Evolutionary conservation across 2,113 vertebrate genomes (phyloP).

Genomic region (Hyaena hyaena): DNA sequence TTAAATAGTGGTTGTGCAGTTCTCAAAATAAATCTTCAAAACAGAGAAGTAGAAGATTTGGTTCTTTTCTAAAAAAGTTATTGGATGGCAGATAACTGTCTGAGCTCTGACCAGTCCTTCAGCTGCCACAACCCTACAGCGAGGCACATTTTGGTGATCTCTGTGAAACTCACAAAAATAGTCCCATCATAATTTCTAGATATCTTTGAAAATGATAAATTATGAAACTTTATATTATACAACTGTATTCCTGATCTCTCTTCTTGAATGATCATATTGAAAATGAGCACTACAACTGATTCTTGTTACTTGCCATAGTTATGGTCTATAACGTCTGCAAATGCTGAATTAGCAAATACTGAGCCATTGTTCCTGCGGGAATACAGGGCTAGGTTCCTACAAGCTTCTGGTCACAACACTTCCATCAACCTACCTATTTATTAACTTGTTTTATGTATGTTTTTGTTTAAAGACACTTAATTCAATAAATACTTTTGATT

Average conservation of each 20-base stretch:
- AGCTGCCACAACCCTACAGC: not conserved
- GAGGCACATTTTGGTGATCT: not conserved
- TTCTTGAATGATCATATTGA: not conserved
- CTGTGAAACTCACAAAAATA: not conserved
- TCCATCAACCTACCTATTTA: not conserved
- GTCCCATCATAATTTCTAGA: not conserved
- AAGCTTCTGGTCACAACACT: not conserved
- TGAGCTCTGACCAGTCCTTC: not conserved
- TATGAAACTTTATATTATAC: not conserved
- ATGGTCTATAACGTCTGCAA: not conserved
- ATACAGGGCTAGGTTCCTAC: not conserved
- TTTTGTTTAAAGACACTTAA: not conserved
- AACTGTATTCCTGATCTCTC: not conserved
- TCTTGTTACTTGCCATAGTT: not conserved
- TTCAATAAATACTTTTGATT: not conserved
- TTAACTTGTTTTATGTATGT: not conserved
- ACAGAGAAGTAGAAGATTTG: not conserved
- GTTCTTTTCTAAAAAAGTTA: not conserved
- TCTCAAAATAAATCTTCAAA: conserved; percentile 8
- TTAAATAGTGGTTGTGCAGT: not conserved
- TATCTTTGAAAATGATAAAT: not conserved
- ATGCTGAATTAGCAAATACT: not conserved
- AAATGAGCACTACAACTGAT: not conserved
- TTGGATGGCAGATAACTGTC: not conserved
- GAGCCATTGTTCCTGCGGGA: not conserved